Evolutionary conservation across 2,797 vertebrate species (phyloP).

Genomic region (Saguinus oedipus): DNA sequence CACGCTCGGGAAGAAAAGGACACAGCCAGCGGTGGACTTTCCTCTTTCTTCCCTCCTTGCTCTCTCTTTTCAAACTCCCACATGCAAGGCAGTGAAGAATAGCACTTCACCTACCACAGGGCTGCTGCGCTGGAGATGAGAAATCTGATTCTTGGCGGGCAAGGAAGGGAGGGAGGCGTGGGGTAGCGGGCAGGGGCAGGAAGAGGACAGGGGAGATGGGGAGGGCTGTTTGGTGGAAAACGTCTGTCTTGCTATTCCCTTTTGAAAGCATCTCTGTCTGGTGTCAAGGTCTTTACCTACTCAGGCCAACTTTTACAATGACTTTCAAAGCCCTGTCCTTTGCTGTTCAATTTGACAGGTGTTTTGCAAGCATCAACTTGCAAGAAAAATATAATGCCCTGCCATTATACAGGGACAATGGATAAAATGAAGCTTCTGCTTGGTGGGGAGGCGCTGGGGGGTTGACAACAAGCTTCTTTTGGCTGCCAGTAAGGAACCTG

Average conservation of each 20-base stretch:
- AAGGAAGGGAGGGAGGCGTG: background rate
- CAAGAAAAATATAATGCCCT: background rate
- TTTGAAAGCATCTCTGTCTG: background rate
- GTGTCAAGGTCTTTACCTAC: background rate
- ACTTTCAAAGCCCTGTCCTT: background rate
- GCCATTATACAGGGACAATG: background rate
- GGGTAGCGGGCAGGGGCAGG: background rate
- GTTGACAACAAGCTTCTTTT: background rate
- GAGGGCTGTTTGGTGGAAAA: accelerated
- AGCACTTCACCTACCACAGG: background rate
- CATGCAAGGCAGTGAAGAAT: background rate
- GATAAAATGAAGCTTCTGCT: background rate
- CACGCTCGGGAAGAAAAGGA: conserved; percentile 67
- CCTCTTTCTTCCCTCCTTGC: background rate
- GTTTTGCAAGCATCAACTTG: background rate
- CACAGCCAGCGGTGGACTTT: conserved; percentile 56
- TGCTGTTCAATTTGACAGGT: background rate
- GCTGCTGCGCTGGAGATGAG: background rate
- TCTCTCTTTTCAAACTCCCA: conserved; percentile 43
- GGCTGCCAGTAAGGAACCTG: background rate
- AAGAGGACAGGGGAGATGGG: background rate
- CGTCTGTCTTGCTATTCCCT: accelerated
- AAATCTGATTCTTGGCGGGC: background rate
- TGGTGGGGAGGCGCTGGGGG: background rate
- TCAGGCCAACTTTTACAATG: background rate